A percentile compares a stretch with the other conserved stretches of the same genome.
Evolutionary conservation across 2,113 vertebrate genomes (phyloP).

Genomic region (Rhinolophus sinicus): DNA sequence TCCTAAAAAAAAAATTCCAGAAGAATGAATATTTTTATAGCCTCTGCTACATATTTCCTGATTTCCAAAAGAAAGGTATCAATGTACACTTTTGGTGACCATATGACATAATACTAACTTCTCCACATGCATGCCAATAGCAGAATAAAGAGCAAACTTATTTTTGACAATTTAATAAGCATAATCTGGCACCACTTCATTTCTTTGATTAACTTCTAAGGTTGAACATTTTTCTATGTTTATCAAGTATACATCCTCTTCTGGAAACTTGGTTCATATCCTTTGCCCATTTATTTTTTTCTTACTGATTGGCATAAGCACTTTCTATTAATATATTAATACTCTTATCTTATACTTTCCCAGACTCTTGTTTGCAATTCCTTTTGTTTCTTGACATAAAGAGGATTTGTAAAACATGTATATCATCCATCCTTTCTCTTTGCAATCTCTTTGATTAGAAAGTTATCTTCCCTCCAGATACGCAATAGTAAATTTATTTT

Average conservation of each 20-base stretch:
- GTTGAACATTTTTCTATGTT: neutral
- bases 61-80: neutral
- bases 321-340: neutral
- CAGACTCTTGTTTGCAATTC: neutral
- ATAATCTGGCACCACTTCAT: neutral
- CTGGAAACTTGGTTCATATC: neutral
- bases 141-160: neutral
- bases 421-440: neutral
- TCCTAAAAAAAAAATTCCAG: neutral
- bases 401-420: neutral
- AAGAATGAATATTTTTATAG: neutral
- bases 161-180: neutral
- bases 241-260: neutral
- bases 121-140: neutral
- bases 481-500: neutral
- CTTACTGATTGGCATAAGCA: neutral
- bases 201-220: neutral
- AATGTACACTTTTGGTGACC: neutral
- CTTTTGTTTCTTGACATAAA: slow-evolving; percentile 10
- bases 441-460: neutral
- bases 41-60: neutral
- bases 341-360: neutral
- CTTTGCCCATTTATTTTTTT: neutral
- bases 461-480: neutral
- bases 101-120: neutral